Conservation (phyloP, 2,113 vertebrate species). For the Microcebus ravelobensis region DNA sequence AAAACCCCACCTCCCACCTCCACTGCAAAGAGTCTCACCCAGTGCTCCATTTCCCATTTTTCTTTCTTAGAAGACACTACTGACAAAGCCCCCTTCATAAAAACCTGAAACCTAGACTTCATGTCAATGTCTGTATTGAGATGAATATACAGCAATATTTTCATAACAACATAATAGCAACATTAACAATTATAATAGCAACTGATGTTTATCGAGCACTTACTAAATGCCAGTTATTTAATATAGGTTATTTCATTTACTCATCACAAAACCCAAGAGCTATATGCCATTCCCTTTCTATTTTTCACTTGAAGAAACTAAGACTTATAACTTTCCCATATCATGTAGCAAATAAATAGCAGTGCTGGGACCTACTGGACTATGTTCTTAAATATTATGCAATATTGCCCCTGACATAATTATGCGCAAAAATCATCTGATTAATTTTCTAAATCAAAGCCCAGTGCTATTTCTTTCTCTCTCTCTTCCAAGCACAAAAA, state of each 20-base stretch:
- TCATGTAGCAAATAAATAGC: neutral
- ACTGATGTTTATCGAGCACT: constrained; percentile 1
- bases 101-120: neutral
- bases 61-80: neutral
- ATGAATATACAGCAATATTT: neutral
- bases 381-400: constrained; percentile 16
- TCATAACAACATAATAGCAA: neutral
- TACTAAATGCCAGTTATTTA: neutral
- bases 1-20: neutral
- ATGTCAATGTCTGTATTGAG: neutral
- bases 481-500: constrained; percentile 39
- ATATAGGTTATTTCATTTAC: neutral
- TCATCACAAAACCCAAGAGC: constrained; percentile 13
- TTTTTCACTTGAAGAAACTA: constrained; percentile 30
- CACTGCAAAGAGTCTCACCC: neutral
- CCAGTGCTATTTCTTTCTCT: constrained; percentile 29
- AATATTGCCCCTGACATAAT: constrained; percentile 39
- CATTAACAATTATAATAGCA: neutral
- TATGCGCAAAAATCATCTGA: constrained; percentile 46
- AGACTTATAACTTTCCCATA: neutral
- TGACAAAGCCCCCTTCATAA: neutral
- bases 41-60: neutral
- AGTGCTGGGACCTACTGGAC: neutral
- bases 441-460: constrained; percentile 54
- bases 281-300: neutral